Evolutionary conservation across 1,140 invertebrate species (phyloP).

Genomic region (Coenobita brevimanus): DNA sequence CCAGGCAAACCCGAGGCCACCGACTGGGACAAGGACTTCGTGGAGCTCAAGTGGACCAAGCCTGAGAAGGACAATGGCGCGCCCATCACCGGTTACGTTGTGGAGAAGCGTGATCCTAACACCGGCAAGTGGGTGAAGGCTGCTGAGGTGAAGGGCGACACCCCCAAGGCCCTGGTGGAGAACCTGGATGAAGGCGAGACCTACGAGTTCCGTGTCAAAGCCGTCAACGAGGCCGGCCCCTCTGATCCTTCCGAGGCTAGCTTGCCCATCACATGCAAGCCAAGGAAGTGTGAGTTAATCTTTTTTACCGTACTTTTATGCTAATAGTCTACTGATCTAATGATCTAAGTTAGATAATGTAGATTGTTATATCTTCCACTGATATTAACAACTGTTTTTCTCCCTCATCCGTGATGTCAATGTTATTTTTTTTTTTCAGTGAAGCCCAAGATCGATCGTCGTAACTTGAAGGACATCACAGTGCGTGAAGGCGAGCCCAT

Average conservation of each 20-base stretch:
- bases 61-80: constrained; percentile 92
- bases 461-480: constrained; percentile 83
- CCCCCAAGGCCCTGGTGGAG: constrained; percentile 85
- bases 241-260: constrained; percentile 84
- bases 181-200: constrained; percentile 89
- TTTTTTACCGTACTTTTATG: constrained; percentile 79
- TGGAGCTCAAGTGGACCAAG: constrained; percentile 93
- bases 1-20: constrained; percentile 90
- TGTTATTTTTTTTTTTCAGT: constrained; percentile 77
- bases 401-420: neutral
- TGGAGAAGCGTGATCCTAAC: constrained; percentile 95
- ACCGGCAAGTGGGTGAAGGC: constrained; percentile 90
- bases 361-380: neutral
- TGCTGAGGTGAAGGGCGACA: constrained; percentile 82
- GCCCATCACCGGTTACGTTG: constrained; percentile 93
- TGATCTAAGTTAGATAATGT: too few relatives aligned
- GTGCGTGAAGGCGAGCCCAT: constrained; percentile 89
- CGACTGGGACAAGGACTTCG: constrained; percentile 96
- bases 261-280: constrained; percentile 90
- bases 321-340: too few relatives aligned
- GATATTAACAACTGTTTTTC: too few relatives aligned
- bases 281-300: constrained; percentile 88
- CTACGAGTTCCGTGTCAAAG: constrained; percentile 90
- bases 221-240: constrained; percentile 76
- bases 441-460: constrained; percentile 92